phyloP scores from a whole-genome alignment of 2,113 vertebrate species.

The Phrynosoma blainvillii region DNA sequence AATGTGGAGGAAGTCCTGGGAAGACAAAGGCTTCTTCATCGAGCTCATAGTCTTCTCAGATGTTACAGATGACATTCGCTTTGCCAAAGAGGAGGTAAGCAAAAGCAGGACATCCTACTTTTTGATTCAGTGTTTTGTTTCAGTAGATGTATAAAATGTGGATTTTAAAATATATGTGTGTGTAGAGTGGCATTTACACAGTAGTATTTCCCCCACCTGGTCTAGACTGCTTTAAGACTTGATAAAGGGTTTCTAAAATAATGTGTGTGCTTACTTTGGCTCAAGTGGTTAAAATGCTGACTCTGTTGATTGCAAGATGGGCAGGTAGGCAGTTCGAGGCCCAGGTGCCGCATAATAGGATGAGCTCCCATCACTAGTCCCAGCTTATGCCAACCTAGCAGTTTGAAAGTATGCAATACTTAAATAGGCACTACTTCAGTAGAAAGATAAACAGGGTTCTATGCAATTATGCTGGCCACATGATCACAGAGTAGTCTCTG shows the following conservation, averaged over 20 bases:
- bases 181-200: neutral
- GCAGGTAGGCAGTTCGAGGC: too few relatives aligned
- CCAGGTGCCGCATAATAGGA: too few relatives aligned
- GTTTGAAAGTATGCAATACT: too few relatives aligned
- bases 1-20: conserved; percentile 86
- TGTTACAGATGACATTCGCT: conserved; percentile 90
- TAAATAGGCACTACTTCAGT: too few relatives aligned
- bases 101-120: neutral
- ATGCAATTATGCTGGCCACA: too few relatives aligned
- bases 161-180: neutral
- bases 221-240: neutral
- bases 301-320: too few relatives aligned
- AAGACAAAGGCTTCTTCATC: conserved; percentile 86
- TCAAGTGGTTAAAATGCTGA: too few relatives aligned
- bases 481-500: too few relatives aligned
- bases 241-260: neutral
- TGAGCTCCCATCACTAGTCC: too few relatives aligned
- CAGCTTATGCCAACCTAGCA: too few relatives aligned
- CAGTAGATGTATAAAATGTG: neutral
- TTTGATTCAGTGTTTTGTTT: neutral
- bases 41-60: conserved; percentile 91
- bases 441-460: too few relatives aligned
- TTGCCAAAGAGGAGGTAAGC: conserved; percentile 90
- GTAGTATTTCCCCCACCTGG: neutral
- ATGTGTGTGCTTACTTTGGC: neutral